phyloP scores from a whole-genome alignment of 2,888 invertebrate genomes.

The Caenorhabditis zanzibari region DNA sequence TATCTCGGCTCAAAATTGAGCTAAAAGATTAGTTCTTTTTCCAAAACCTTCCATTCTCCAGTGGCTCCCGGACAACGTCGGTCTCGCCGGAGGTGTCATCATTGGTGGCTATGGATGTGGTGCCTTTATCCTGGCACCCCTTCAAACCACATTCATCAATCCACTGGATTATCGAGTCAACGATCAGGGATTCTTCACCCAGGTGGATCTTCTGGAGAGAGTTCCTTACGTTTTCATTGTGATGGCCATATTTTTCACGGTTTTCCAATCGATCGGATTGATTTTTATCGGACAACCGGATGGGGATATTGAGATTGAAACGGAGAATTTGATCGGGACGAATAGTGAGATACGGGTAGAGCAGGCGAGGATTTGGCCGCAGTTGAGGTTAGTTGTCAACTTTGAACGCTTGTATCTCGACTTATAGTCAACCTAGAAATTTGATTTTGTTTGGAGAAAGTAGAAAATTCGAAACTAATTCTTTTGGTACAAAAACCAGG shows the following conservation, averaged over 20 bases:
- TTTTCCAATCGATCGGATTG: conserved; percentile 78
- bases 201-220: conserved; percentile 80
- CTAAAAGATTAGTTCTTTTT: not conserved
- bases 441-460: not conserved
- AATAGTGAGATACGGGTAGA: conserved; percentile 56
- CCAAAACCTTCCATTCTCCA: conserved; percentile 49
- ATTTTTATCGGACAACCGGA: conserved; percentile 77
- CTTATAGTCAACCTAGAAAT: no score
- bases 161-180: conserved; percentile 79
- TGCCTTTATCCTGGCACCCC: conserved; percentile 67
- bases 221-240: conserved; percentile 80
- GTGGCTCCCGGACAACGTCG: conserved; percentile 82
- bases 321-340: conserved; percentile 55
- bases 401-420: no score
- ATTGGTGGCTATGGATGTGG: conserved; percentile 84
- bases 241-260: conserved; percentile 76
- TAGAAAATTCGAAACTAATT: not conserved
- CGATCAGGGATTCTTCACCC: conserved; percentile 79
- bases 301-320: conserved; percentile 56
- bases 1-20: not conserved
- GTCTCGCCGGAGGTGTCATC: conserved; percentile 84
- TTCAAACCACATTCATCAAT: conserved; percentile 80
- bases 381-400: conserved; percentile 53
- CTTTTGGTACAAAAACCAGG: no score
- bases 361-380: conserved; percentile 56